Base-by-base conservation (phyloP, 2,797 vertebrate species). In the Rhyacichthys aspro region DNA sequence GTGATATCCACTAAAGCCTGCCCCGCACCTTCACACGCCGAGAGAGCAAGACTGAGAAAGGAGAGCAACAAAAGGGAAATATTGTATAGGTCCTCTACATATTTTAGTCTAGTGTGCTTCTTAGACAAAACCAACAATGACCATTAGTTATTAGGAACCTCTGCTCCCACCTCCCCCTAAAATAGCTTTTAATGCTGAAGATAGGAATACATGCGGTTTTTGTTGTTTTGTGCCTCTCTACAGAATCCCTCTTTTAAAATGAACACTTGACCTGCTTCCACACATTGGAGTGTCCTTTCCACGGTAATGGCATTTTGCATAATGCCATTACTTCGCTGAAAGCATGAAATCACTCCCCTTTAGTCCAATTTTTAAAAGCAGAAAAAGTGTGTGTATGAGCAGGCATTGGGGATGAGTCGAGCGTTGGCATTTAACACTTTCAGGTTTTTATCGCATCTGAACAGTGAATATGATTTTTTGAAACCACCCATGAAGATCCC, bases 241-340 rank as follows among this genome's bases (percentile, higher is more conserved):
- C 64, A 77, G 69, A 90, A 87, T 70, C 72, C 72, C 72, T 67
- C 69, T 83, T 75, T 78, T 56, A 70, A 79, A 86, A 83, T 61
- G 59, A 91, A 70, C 74, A 81, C 84, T 90, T 88, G 86, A 89
- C 84, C 84, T 74, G 84, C 70, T 83, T 87, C 80, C 72, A 82
- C 75, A 82, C 74, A 70, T 61, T 67, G 70, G 64, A 86, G 83
- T 85, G 90, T 88, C 85, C 86, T 90, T 90, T 91, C 72, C 79
- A 83, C 76, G 57, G 81, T 89, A 89, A 89, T 88, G 85, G 87
- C 68, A 85, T 91, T 90, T 86, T 84, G 85, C 85, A 91, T 91
- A 91, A 93, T 91, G 83, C 82, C 79, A 87, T 91, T 87, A 90
- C 86, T 77, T 88, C 81, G 83, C 82, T 89, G 70, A 90, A 88